A percentile compares a stretch with the other conserved stretches of the same genome.
Evolutionary conservation across 2,888 invertebrate genomes (phyloP).

Genomic region (Cacoxenus indagator): DNA sequence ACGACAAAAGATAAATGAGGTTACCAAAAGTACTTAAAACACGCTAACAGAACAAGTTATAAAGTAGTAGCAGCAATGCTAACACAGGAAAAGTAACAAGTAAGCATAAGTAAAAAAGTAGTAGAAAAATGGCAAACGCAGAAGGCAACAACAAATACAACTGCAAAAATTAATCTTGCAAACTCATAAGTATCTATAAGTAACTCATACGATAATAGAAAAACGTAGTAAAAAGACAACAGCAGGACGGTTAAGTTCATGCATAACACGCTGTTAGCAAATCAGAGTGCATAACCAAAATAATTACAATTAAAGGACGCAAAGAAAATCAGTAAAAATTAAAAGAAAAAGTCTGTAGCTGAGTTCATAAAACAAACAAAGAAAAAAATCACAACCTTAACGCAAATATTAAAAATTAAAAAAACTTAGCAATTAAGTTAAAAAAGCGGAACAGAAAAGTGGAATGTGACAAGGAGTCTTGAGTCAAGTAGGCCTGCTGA

Average conservation of each 20-base stretch:
- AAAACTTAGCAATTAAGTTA: background rate
- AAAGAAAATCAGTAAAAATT: background rate
- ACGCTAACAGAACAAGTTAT: constrained; percentile 18
- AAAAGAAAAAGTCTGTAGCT: no score
- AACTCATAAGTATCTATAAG: background rate
- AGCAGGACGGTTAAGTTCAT: background rate
- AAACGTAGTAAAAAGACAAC: background rate
- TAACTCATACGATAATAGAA: background rate
- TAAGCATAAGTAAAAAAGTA: background rate
- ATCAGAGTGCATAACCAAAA: background rate
- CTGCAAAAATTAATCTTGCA: background rate
- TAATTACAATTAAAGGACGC: background rate
- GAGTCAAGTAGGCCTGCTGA: background rate
- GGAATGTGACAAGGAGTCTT: background rate
- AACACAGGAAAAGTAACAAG: constrained; percentile 1
- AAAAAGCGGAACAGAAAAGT: background rate
- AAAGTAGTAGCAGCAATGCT: constrained; percentile 8
- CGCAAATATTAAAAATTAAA: background rate
- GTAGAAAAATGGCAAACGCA: background rate
- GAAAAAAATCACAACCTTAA: no score
- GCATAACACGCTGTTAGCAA: background rate
- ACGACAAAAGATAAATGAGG: constrained; percentile 38
- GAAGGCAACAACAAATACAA: background rate
- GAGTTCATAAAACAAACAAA: background rate
- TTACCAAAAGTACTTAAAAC: constrained; percentile 39